These are phyloP conservation scores for Pemphigus obesinymphae DNA, from an alignment of 1,140 invertebrate genomes.

Conservation along the genomic window DNA sequence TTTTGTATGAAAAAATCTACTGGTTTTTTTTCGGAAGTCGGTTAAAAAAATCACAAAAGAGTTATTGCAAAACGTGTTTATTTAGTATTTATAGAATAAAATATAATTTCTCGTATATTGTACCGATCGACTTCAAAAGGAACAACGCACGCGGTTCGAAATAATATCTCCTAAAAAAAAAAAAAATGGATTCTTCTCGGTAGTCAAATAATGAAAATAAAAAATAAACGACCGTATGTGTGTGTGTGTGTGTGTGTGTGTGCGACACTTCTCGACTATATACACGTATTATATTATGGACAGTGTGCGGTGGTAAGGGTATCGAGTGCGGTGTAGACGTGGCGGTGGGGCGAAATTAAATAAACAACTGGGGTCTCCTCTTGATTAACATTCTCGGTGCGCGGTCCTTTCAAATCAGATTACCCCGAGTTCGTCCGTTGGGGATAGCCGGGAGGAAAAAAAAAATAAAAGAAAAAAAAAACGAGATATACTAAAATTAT, in stretches of 20 bases:
- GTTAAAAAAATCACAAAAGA: too few relatives aligned
- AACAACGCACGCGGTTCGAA: too few relatives aligned
- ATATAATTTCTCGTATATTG: too few relatives aligned
- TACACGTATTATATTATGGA: not conserved
- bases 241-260: too few relatives aligned
- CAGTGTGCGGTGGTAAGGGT: too few relatives aligned
- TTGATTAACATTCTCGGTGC: slow-evolving; percentile 29
- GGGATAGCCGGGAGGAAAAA: not conserved
- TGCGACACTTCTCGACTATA: not conserved
- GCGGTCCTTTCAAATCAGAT: slow-evolving; percentile 21
- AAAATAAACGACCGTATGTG: not conserved
- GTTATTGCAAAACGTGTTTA: too few relatives aligned
- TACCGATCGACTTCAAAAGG: too few relatives aligned
- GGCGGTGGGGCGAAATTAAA: not conserved
- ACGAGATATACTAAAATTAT: slow-evolving; percentile 16
- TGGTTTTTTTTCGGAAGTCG: too few relatives aligned
- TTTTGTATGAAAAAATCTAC: too few relatives aligned
- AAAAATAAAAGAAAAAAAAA: too few relatives aligned
- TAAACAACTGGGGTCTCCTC: slow-evolving; percentile 21
- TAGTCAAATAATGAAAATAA: too few relatives aligned
- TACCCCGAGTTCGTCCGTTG: not conserved
- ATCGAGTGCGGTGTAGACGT: not conserved
- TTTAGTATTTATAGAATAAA: too few relatives aligned
- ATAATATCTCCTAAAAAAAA: not conserved
- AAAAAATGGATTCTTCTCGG: not conserved